phyloP scores from a whole-genome alignment of 2,113 vertebrate species.

The Saimiri boliviensis region DNA sequence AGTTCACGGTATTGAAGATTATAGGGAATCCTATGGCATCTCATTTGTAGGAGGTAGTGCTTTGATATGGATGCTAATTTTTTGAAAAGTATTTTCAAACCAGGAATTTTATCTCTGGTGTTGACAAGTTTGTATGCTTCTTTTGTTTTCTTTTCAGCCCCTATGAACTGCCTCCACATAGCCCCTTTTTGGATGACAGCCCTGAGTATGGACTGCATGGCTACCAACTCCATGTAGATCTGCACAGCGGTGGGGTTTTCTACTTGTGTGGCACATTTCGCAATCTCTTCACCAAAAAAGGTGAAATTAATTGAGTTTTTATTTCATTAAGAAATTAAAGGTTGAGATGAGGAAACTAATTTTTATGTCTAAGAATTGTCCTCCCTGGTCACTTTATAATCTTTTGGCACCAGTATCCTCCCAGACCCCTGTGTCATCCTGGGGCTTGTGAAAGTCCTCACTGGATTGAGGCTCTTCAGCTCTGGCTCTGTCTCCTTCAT shows the following conservation, averaged over 20 bases:
- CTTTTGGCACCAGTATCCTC: not conserved
- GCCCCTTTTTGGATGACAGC: conserved; percentile 87
- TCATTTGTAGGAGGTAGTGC: not conserved
- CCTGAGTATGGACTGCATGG: conserved; percentile 90
- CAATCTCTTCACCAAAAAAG: conserved; percentile 89
- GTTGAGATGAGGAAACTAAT: not conserved
- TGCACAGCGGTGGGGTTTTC: conserved; percentile 84
- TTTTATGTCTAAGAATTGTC: not conserved
- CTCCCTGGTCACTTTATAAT: not conserved
- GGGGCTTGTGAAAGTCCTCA: not conserved
- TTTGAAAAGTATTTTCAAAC: not conserved
- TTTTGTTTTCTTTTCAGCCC: conserved; percentile 79
- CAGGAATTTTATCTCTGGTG: not conserved
- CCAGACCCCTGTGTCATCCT: not conserved
- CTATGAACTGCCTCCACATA: conserved; percentile 75
- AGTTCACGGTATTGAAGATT: not conserved
- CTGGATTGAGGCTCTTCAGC: accelerated
- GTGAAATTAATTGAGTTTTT: conserved; percentile 79
- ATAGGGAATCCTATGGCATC: not conserved
- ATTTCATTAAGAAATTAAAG: not conserved
- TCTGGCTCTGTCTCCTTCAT: not conserved
- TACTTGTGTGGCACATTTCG: conserved; percentile 88
- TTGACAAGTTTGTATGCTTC: not conserved
- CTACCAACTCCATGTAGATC: conserved; percentile 89
- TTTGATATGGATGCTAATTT: not conserved